Evolutionary conservation across 2,888 invertebrate species (phyloP).

Genomic region (Leptura quadrifasciata): DNA sequence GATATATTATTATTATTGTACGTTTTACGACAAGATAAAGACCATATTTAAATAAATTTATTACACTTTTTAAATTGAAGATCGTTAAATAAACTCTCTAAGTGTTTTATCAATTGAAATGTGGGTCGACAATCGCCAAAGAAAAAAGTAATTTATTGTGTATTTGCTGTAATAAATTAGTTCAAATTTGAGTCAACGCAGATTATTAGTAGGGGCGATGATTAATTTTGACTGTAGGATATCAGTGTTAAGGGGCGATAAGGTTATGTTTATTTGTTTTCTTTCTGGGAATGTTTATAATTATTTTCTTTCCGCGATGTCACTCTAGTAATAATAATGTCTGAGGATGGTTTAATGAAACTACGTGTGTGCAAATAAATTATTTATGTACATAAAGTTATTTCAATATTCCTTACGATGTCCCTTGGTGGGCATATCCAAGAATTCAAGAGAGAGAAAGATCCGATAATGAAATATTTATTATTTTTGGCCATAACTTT

Average conservation of each 20-base stretch:
- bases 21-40: conserved; percentile 19
- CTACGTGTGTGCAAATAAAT: too few species aligned
- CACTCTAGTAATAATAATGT: too few species aligned
- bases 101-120: conserved; percentile 33
- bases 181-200: conserved; percentile 9
- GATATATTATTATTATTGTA: conserved; percentile 18
- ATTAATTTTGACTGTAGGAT: not conserved
- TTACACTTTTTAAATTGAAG: conserved; percentile 24
- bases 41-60: conserved; percentile 25
- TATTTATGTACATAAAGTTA: too few species aligned
- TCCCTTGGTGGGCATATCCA: too few species aligned
- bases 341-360: too few species aligned
- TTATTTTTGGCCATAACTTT: too few species aligned
- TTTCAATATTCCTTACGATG: too few species aligned
- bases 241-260: not conserved
- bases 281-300: too few species aligned
- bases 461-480: too few species aligned
- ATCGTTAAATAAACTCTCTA: conserved; percentile 15
- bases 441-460: too few species aligned
- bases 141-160: conserved; percentile 15
- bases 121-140: conserved; percentile 15
- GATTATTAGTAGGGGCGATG: not conserved
- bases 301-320: too few species aligned
- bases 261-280: not conserved
- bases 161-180: not conserved